Percentiles rank a stretch among this genome's conserved stretches.
phyloP scores from a whole-genome alignment of 2,888 invertebrate species.

The Lydus trimaculatus region DNA sequence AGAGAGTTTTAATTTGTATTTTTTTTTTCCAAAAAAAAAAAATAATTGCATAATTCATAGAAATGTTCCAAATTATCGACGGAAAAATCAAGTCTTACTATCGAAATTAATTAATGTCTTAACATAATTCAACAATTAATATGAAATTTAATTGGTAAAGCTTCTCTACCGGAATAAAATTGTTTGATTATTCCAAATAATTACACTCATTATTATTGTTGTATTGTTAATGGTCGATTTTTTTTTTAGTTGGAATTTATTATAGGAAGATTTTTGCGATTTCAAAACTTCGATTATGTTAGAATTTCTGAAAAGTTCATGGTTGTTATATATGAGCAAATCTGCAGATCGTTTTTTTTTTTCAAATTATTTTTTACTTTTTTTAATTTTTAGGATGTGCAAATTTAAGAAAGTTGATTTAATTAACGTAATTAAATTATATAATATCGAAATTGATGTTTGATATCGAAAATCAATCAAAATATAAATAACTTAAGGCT shows the following conservation, averaged over 20 bases:
- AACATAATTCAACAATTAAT: background rate
- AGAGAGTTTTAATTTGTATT: slow-evolving; percentile 10
- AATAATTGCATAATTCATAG: slow-evolving; percentile 24
- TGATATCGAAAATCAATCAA: background rate
- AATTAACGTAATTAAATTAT: background rate
- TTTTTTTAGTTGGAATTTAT: background rate
- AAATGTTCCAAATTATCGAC: slow-evolving; percentile 19
- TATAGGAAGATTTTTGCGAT: background rate
- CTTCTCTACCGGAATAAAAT: background rate
- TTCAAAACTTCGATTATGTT: background rate
- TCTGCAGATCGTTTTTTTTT: background rate
- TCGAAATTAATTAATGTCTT: slow-evolving; percentile 1
- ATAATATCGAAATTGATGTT: background rate
- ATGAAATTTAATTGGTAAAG: background rate
- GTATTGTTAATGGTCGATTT: background rate
- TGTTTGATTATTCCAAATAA: background rate
- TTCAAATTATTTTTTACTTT: background rate
- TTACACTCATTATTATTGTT: background rate
- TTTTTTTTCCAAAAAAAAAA: background rate
- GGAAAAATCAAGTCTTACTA: slow-evolving; percentile 14
- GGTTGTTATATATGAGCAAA: background rate
- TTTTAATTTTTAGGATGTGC: background rate
- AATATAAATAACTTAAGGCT: no score
- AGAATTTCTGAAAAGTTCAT: slow-evolving; percentile 1
- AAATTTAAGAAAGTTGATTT: background rate